Evolutionary conservation across 2,888 invertebrate species (phyloP).

Genomic region (Plebejus anna): DNA sequence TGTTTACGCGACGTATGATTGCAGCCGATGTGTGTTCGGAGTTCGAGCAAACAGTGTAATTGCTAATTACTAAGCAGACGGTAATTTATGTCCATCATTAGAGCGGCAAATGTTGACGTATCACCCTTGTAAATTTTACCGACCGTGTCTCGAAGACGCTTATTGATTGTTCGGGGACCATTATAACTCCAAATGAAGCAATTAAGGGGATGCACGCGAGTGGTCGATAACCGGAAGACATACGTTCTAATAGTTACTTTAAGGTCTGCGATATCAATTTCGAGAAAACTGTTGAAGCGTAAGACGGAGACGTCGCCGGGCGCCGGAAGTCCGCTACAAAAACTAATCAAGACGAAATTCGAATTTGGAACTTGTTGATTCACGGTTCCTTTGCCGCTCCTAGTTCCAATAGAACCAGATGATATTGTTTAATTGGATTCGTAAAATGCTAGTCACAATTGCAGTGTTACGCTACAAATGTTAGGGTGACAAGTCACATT

Average conservation of each 20-base stretch:
- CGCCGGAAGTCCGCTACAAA: conserved; percentile 74
- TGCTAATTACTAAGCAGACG: conserved; percentile 44
- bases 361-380: conserved; percentile 63
- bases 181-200: conserved; percentile 74
- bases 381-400: conserved; percentile 56
- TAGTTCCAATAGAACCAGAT: conserved; percentile 37
- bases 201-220: conserved; percentile 70
- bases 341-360: conserved; percentile 67
- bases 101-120: conserved; percentile 46
- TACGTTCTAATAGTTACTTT: conserved; percentile 70
- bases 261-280: conserved; percentile 78
- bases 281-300: conserved; percentile 64
- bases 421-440: conserved; percentile 26
- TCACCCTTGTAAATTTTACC: conserved; percentile 34
- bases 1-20: conserved; percentile 54
- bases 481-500: conserved; percentile 28
- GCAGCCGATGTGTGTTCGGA: conserved; percentile 46
- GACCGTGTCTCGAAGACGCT: conserved; percentile 35
- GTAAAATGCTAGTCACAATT: conserved; percentile 16
- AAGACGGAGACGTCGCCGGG: conserved; percentile 60
- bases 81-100: conserved; percentile 45
- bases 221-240: conserved; percentile 68
- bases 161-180: conserved; percentile 50
- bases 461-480: neutral
- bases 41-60: conserved; percentile 51